Evolutionary conservation across 2,888 invertebrate genomes (phyloP).

Genomic region (Julus scanicus): DNA sequence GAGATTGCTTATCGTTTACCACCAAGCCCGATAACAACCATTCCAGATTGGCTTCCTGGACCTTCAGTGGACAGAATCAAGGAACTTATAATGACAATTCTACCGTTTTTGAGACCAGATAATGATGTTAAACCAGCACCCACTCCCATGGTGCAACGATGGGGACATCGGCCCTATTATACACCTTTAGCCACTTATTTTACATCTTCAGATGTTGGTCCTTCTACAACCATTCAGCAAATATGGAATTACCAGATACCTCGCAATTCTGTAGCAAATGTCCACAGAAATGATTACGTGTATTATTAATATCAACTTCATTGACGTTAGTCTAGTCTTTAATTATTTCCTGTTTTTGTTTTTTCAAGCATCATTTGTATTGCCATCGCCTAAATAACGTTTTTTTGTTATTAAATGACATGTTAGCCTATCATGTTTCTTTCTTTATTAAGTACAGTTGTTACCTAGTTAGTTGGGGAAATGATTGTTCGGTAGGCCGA

Average conservation of each 20-base stretch:
- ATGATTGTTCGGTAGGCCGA: not conserved
- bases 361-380: not conserved
- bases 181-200: not conserved
- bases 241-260: slow-evolving; percentile 21
- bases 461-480: not conserved
- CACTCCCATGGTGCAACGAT: not conserved
- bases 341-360: not conserved
- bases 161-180: not conserved
- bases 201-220: not conserved
- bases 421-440: not conserved
- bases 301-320: not conserved
- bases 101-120: slow-evolving; percentile 1
- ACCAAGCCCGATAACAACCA: not conserved
- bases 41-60: not conserved
- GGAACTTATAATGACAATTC: not conserved
- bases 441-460: not conserved
- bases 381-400: not conserved
- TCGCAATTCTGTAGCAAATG: not conserved
- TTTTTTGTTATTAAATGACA: not conserved
- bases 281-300: not conserved
- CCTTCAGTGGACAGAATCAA: slow-evolving; percentile 26
- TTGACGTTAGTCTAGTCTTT: not conserved
- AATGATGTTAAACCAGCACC: not conserved
- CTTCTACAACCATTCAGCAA: not conserved
- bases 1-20: not conserved